phyloP scores from a whole-genome alignment of 2,888 invertebrate species.

The Sphaerophoria rueppellii region DNA sequence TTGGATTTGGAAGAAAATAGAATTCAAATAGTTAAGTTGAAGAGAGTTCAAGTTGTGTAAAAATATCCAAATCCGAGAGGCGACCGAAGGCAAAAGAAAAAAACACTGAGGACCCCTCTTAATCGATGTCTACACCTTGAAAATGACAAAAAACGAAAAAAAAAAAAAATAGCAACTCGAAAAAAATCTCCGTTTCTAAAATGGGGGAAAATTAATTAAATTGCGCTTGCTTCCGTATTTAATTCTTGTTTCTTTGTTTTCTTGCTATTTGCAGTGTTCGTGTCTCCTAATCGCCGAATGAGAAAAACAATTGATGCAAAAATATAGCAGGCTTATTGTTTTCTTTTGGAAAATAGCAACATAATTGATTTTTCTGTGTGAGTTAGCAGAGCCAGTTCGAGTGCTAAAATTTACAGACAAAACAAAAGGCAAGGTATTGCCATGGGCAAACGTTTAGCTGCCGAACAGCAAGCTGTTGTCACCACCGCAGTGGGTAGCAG shows the following conservation, averaged over 20 bases:
- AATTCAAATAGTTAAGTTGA: not conserved
- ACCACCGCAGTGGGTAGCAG: conserved; percentile 74
- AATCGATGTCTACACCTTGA: conserved; percentile 20
- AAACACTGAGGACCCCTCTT: conserved; percentile 3
- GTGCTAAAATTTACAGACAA: not conserved
- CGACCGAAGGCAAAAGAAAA: not conserved
- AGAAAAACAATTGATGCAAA: conserved; percentile 7
- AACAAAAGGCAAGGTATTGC: not conserved
- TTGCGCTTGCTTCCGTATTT: conserved; percentile 26
- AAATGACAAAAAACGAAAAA: not conserved
- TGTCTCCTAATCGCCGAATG: conserved; percentile 1
- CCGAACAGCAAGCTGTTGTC: conserved; percentile 72
- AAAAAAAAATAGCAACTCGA: conserved; percentile 7
- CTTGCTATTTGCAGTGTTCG: conserved; percentile 23
- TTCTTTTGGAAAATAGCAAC: not conserved
- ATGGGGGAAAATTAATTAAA: conserved; percentile 39
- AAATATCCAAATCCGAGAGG: not conserved
- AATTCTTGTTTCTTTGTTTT: conserved; percentile 39
- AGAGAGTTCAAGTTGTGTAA: not conserved
- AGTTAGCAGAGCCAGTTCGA: not conserved
- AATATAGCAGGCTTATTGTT: conserved; percentile 5
- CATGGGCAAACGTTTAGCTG: conserved; percentile 79
- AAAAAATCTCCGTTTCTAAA: conserved; percentile 32
- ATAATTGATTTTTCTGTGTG: too few species aligned
- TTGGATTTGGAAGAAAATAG: too few species aligned